A percentile compares a stretch with the other conserved stretches of the same genome.
phyloP scores from a whole-genome alignment of 2,888 invertebrate species.

The Branchipolynoe longqiensis region DNA sequence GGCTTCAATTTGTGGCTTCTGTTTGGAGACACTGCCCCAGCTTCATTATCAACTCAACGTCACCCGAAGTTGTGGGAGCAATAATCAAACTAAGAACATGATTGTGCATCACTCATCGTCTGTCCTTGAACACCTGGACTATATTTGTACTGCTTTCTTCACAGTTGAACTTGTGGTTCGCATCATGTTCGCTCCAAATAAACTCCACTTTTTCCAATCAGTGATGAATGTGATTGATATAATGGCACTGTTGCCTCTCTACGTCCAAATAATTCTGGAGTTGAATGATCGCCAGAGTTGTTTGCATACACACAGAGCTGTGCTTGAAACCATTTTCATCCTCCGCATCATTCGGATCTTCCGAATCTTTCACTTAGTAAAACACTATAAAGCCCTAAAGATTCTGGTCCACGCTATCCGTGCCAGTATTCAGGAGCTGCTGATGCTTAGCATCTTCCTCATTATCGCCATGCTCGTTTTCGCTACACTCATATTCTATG shows the following conservation, averaged over 20 bases:
- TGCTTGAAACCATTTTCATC: conserved; percentile 82
- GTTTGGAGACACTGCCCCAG: conserved; percentile 78
- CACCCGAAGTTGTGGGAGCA: conserved; percentile 60
- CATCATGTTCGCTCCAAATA: conserved; percentile 77
- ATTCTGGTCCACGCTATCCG: conserved; percentile 82
- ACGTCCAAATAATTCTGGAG: conserved; percentile 78
- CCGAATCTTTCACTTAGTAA: conserved; percentile 83
- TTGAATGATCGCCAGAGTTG: conserved; percentile 75
- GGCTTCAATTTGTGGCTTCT: conserved; percentile 79
- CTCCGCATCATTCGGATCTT: conserved; percentile 83
- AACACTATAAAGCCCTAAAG: conserved; percentile 82
- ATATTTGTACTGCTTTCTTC: conserved; percentile 80
- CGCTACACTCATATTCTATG: conserved; percentile 81
- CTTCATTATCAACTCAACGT: conserved; percentile 68
- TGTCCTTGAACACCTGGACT: conserved; percentile 75
- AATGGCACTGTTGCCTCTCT: conserved; percentile 79
- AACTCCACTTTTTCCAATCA: conserved; percentile 74
- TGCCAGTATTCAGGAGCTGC: conserved; percentile 81
- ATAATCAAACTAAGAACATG: conserved; percentile 33
- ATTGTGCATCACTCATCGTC: conserved; percentile 45
- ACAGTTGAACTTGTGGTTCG: conserved; percentile 78
- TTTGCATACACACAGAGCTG: conserved; percentile 77
- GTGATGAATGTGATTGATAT: conserved; percentile 80
- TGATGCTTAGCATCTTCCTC: conserved; percentile 80
- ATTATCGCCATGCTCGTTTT: conserved; percentile 81